These are phyloP conservation scores for Dioctria rufipes DNA, from an alignment of 2,888 invertebrate species.

Conservation along the genomic window DNA sequence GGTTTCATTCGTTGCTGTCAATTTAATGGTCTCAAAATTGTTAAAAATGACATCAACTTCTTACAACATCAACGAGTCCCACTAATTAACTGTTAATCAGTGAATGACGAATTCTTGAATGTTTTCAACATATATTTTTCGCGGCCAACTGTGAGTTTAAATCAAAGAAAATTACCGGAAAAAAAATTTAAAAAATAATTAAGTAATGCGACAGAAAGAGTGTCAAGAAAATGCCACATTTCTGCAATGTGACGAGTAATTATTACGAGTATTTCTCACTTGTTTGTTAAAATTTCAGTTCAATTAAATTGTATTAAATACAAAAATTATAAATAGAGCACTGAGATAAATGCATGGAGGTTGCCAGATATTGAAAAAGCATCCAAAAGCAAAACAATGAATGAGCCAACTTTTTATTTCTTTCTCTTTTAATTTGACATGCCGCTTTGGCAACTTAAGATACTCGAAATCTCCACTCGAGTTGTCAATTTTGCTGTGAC, in stretches of 20 bases:
- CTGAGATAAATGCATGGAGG: no score
- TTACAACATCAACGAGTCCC: background rate
- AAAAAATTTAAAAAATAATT: background rate
- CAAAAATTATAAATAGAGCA: no score
- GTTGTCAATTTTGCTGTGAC: no score
- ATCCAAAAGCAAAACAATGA: no score
- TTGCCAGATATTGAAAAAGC: no score
- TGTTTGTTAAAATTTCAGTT: no score
- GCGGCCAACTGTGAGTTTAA: conserved; percentile 5
- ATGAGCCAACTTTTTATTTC: no score
- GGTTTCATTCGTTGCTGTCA: conserved; percentile 29
- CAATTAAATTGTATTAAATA: no score
- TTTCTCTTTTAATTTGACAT: no score
- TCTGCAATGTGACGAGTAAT: conserved; percentile 33
- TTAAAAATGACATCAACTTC: conserved; percentile 45
- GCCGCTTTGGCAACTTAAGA: no score
- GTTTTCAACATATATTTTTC: conserved; percentile 7
- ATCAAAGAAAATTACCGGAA: conserved; percentile 14
- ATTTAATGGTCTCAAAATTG: conserved; percentile 48
- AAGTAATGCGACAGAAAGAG: background rate
- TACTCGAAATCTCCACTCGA: no score
- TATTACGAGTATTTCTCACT: background rate
- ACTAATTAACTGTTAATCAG: conserved; percentile 39
- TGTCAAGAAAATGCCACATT: conserved; percentile 10
- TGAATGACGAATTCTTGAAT: conserved; percentile 34